phyloP scores from a whole-genome alignment of 2,113 vertebrate species.

The Propithecus coquereli region DNA sequence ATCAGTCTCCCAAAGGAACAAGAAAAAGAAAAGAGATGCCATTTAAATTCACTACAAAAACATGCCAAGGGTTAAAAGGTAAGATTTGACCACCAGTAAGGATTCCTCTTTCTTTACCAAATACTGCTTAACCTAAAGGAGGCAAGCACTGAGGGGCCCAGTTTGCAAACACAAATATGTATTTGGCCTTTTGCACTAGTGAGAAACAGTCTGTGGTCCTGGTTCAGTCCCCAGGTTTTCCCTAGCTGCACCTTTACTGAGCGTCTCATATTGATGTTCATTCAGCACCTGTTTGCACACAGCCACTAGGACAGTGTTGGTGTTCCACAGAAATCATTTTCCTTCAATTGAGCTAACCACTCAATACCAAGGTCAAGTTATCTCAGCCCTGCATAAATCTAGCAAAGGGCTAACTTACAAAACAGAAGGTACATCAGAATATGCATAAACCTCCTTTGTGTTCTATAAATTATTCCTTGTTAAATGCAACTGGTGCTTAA shows the following conservation, averaged over 20 bases:
- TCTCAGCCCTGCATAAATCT: neutral
- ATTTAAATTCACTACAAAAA: neutral
- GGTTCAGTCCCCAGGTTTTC: neutral
- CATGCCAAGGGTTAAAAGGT: neutral
- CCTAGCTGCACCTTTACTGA: neutral
- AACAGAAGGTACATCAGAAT: neutral
- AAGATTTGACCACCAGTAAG: neutral
- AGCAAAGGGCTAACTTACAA: neutral
- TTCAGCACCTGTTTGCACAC: neutral
- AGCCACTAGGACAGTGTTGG: neutral
- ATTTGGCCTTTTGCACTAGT: neutral
- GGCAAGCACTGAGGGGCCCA: neutral
- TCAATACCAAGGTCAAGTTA: neutral
- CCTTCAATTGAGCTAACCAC: neutral
- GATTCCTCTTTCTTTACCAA: neutral
- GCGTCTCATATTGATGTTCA: neutral
- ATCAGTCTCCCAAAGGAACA: neutral
- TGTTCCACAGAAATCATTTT: neutral
- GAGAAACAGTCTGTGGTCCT: neutral
- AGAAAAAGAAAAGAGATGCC: neutral
- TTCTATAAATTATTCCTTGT: conserved; percentile 28
- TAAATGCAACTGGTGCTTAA: conserved; percentile 43
- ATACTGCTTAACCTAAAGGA: neutral
- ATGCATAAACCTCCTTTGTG: conserved; percentile 8
- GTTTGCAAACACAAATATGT: neutral